Base-by-base conservation (phyloP, 1,140 invertebrate genomes). In the Hydropsyche tenuis region DNA sequence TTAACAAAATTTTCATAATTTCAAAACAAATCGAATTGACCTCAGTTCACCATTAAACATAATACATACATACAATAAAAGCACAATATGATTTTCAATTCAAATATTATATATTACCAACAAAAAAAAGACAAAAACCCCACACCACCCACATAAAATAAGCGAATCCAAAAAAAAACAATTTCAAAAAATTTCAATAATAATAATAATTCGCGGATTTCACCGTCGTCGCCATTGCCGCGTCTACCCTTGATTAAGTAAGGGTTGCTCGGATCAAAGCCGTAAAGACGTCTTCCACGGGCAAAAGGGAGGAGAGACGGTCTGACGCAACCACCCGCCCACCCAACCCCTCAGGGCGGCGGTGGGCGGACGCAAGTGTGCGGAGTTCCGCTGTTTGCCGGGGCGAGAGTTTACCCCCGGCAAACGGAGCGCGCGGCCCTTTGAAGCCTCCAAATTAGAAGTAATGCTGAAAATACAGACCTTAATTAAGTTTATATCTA, bases 401-500 rank as follows among this genome's bases (percentile, higher is more conserved):
- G 56, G 23, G 45, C 30, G 30, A 53, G 69, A 63, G 69, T 72
- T 72, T 62, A 72, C 69, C 23, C 37, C 60, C 51, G 43, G 56
- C 56, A 60, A 63, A 72, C 69, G 69, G 60, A 62, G 69, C 53
- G 60, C 27, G 68, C 45, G 18, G 70, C 73, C 68, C 73, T 77
- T 77, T 77, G 76, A 77, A 73, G 53, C 51, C 68, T 72, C 46
- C 76, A 75, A 77, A 75, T 77, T 77, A 75, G 76, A 77, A 77
- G 74, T 77, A 77, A 77, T 77, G 73, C 73, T 77, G 76, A 77
- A 77, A 77, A 77, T 77, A 77, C 76, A 77, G 73, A 77, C 70
- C 76, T 75, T 77, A 77, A 77, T 77, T 77, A 77, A 77, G 76
- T 77, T 77, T 77, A 73, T 77, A 77, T 77, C 76, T 72, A 73